Evolutionary conservation across 2,113 vertebrate genomes (phyloP), one percentile per base, ranked within the genome.

Genomic region (Rhynchomys soricoides): DNA sequence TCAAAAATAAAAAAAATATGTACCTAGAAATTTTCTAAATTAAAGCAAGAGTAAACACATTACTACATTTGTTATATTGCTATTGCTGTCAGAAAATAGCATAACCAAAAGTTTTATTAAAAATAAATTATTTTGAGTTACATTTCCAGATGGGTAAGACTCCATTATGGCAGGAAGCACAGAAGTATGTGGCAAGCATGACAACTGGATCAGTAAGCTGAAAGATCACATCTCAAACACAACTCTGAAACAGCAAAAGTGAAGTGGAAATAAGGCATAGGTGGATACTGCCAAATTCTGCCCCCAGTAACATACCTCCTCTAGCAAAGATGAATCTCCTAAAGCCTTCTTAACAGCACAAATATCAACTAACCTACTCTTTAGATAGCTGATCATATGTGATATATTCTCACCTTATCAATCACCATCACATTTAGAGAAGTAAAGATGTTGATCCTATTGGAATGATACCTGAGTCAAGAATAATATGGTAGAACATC

Each of bases 401-500:
- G 64, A 3, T 19, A 34, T 11, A 19, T 37, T 82, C 12, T 59
- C 37, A 59, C 37, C 26, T n/a, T 15, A 59, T 1, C 17, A 82
- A 5, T 6, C 21, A 24, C 66, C 2, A 64, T 3, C 29, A 8
- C 11, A 73, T 48, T 85, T 71, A 70, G 19, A 34, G 13, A 62
- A n/a, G 0, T 55, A 24, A 90, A 95, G 34, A 83, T 1, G 31
- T 81, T 21, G 24, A 3, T 75, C 19, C 26, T 24, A 92, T 7
- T 78, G 59, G 31, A 71, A 52, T 52, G 12, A 93, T 79, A 43
- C n/a, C 9, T 45, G 22, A 74, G 52, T 62, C 19, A 7, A 55
- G 19, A 82, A 83, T 8, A 52, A 40, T 52, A 0, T 45, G 0
- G 3, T 7, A 50, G 3, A 55, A 19, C 7, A 68, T 31, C 1